These are phyloP conservation scores for Thelaira solivaga DNA, from an alignment of 2,888 invertebrate genomes.

Conservation along the genomic window DNA sequence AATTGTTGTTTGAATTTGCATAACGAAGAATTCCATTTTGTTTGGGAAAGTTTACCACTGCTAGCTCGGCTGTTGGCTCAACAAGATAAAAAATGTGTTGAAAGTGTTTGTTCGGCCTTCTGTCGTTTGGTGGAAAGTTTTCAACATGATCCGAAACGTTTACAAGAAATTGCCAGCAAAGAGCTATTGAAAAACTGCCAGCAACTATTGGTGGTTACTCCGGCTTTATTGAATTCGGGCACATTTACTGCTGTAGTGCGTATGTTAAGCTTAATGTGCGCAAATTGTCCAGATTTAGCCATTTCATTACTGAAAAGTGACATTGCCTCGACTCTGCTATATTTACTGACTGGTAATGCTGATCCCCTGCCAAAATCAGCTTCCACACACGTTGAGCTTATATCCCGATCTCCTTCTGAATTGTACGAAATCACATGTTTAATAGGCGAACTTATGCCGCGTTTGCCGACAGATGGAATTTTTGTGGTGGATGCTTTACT, in stretches of 20 bases:
- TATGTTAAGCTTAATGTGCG: slow-evolving; percentile 97
- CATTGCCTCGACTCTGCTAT: slow-evolving; percentile 96
- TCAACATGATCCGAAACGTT: slow-evolving; percentile 91
- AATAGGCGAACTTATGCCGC: slow-evolving; percentile 98
- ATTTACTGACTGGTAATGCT: slow-evolving; percentile 93
- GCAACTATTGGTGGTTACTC: slow-evolving; percentile 93
- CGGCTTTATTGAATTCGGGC: slow-evolving; percentile 94
- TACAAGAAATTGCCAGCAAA: slow-evolving; percentile 93
- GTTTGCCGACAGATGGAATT: slow-evolving; percentile 95
- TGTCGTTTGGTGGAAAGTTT: slow-evolving; percentile 97
- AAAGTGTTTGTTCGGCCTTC: slow-evolving; percentile 97
- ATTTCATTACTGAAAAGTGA: slow-evolving; percentile 94
- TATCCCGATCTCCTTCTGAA: slow-evolving; percentile 95
- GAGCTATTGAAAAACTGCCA: slow-evolving; percentile 95
- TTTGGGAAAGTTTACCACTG: slow-evolving; percentile 90
- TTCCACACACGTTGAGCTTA: slow-evolving; percentile 85
- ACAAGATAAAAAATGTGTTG: slow-evolving; percentile 98
- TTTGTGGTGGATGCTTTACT: slow-evolving; percentile 94
- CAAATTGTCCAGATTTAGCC: slow-evolving; percentile 95
- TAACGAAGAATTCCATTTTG: slow-evolving; percentile 95
- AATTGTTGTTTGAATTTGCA: slow-evolving; percentile 98
- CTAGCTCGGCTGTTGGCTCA: slow-evolving; percentile 88
- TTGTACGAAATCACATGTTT: slow-evolving; percentile 97
- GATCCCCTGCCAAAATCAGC: slow-evolving; percentile 77
- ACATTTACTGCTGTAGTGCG: slow-evolving; percentile 98